Evolutionary conservation across 1,140 invertebrate genomes (phyloP), one percentile per base, ranked within the genome.

Genomic region (Heliconius nattereri): DNA sequence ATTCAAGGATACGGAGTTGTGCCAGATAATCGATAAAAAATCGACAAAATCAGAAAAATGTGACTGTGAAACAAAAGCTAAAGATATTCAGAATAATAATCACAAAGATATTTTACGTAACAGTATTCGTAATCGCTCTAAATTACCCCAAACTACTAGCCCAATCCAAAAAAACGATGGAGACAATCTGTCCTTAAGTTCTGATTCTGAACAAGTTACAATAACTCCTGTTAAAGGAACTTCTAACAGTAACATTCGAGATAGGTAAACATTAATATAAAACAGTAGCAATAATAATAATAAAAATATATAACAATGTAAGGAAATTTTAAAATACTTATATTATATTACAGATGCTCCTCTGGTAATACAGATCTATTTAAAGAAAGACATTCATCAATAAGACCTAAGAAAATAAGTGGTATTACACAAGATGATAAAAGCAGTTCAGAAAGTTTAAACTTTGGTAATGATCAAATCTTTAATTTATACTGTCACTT

Each of bases 381-480:
- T 85, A 95, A 94, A 82, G 96, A 96, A 84, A 95, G 95, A 83
- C 96, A 84, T 91, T 94, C 88, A 94, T 95, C 88, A 92, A 92
- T 85, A 92, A 95, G 90, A 92, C 92, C 81, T 90, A 95, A 87
- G 66, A 92, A 92, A 87, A 80, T 80, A 78, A 87, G 95, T 84
- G 95, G 95, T 78, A 94, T 95, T 81, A 95, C 94, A 83, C 94
- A 95, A 86, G 95, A 96, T 84, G 96, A 97, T 85, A 96, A 96
- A 85, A 97, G 97, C 87, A 97, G 97, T 85, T 96, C 95, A 84
- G 97, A 97, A 92, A 97, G 97, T 90, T 95, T 97, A 57, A 95
- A 88, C 76, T 90, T 94, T 88, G 94, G 94, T 94, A 91, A 91
- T 45, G 9, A 66, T 23, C 13, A 26, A 76, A 49, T 60, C 77